Evolutionary conservation across 2,888 invertebrate species (phyloP), one percentile per base, ranked within the genome.

Genomic region (Litoditis marina): DNA sequence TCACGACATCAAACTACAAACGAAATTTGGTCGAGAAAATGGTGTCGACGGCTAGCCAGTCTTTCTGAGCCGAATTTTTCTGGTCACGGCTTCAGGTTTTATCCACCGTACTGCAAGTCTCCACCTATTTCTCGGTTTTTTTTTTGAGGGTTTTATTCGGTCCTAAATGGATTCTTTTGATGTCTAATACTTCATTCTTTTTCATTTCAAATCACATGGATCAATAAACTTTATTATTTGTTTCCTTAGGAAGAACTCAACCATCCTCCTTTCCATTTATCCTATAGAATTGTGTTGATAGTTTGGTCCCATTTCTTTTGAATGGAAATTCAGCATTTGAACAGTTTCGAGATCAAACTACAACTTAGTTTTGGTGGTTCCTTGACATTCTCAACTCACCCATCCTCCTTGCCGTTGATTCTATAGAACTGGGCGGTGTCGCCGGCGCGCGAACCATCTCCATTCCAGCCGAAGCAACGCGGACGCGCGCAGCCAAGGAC

Each of bases 401-500:
- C 76, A 63, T 76, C 76, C 42, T 76, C 76, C 51, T 76, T 74
- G 8, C 67, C 71, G 27, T 71, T 69, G 2, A 76, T 71, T 36
- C 73, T 63, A 44, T 76, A 76, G 61, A 76, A 76, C 44, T 73
- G 71, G 36, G 74, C 74, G 5, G 69, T 65, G 42, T 76, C 76
- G n/a, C 66, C 73, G 27, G 68, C 72, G 58, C 71, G 50, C 1
- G 69, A 69, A 49, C 76, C 74, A 58, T 74, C 71, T 7, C 63
- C 63, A 47, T 65, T 70, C 69, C 72, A 73, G 49, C 74, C 74
- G 55, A 76, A 76, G 25, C 76, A 76, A 7, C 68, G 65, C 16
- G 76, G 76, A 47, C 76, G 49, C 2, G 76, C 76, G 56, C 76
- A 76, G 34, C 76, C 76, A 1, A 76, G 49, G 7, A 76, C 74